phyloP scores from a whole-genome alignment of 2,113 vertebrate species.

The Pluvianellus socialis region DNA sequence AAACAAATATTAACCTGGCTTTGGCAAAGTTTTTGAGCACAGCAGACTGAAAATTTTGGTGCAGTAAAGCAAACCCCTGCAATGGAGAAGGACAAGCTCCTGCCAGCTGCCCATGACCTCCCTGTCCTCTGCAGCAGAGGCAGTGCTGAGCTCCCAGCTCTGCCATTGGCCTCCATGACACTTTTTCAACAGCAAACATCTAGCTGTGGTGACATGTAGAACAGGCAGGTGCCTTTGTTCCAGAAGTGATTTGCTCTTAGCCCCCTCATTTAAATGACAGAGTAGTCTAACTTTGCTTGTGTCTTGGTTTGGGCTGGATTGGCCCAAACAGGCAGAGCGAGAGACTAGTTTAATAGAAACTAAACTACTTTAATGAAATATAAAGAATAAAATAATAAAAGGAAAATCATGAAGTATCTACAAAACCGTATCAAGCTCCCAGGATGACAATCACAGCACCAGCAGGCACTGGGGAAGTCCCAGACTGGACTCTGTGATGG shows the following conservation, averaged over 20 bases:
- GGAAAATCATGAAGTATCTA: too few species aligned
- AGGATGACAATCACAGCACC: too few species aligned
- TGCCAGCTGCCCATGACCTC: neutral
- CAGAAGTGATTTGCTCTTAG: neutral
- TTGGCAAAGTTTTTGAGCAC: neutral
- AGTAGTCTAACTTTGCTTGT: neutral
- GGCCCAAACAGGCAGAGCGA: too few species aligned
- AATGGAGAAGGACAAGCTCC: neutral
- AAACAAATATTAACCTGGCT: neutral
- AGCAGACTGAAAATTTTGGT: neutral
- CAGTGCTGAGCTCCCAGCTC: neutral
- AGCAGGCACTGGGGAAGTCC: too few species aligned
- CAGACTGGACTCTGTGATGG: too few species aligned
- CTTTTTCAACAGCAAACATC: neutral
- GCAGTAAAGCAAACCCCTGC: neutral
- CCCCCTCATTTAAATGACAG: neutral
- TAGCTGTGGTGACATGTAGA: neutral
- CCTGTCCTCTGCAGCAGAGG: neutral
- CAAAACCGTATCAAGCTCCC: too few species aligned
- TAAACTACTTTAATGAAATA: too few species aligned
- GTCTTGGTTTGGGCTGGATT: too few species aligned
- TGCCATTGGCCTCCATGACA: neutral
- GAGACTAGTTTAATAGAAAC: too few species aligned
- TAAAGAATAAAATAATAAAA: too few species aligned
- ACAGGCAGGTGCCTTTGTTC: neutral